Conservation (phyloP, 2,888 invertebrate genomes). For the Oscheius onirici region DNA sequence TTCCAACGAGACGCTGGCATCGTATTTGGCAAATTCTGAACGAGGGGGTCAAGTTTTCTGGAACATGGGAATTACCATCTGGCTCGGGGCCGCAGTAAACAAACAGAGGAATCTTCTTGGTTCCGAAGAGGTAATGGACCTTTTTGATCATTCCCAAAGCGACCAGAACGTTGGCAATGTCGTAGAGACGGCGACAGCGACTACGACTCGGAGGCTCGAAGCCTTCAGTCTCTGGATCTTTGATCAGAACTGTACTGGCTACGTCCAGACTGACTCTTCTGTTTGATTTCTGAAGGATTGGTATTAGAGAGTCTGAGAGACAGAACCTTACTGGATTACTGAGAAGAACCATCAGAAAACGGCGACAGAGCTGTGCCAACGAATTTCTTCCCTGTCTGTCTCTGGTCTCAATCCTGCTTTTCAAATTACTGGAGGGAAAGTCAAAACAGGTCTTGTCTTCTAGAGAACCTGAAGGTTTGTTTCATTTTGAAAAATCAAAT, state of each 20-base stretch:
- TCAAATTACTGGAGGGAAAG: background rate
- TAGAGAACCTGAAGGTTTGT: background rate
- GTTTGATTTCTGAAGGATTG: constrained; percentile 54
- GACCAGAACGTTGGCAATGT: constrained; percentile 83
- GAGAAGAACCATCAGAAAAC: constrained; percentile 70
- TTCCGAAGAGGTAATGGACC: constrained; percentile 74
- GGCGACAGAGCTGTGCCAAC: constrained; percentile 68
- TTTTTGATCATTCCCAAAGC: constrained; percentile 81
- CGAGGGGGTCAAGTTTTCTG: background rate
- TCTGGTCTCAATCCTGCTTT: constrained; percentile 44
- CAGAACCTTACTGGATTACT: constrained; percentile 59
- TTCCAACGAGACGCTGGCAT: constrained; percentile 44
- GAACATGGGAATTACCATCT: constrained; percentile 41
- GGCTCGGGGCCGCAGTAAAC: constrained; percentile 71
- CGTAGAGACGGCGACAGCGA: constrained; percentile 79
- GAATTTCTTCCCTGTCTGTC: constrained; percentile 60
- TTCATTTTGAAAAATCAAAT: background rate
- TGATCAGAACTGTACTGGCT: constrained; percentile 69
- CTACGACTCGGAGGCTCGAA: constrained; percentile 69
- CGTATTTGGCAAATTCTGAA: constrained; percentile 41
- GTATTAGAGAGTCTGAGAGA: background rate
- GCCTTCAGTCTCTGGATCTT: constrained; percentile 69
- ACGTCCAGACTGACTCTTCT: constrained; percentile 69
- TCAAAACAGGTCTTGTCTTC: background rate
- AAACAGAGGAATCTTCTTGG: constrained; percentile 72